These are phyloP conservation scores for Dryobates pubescens DNA, from an alignment of 2,797 vertebrate genomes.

Conservation along the genomic window DNA sequence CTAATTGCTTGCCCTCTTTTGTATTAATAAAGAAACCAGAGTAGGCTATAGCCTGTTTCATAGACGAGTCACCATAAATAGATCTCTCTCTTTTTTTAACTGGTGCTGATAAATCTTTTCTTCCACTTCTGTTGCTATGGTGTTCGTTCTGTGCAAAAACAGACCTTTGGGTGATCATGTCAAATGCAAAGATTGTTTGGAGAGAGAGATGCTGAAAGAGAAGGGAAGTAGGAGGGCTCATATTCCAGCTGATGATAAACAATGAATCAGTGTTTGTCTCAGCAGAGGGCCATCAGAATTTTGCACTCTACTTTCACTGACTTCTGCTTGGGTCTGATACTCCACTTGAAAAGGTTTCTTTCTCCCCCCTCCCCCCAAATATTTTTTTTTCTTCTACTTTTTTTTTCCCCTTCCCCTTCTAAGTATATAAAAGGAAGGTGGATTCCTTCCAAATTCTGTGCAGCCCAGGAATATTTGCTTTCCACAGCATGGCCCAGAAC, in stretches of 20 bases:
- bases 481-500: constrained; percentile 3
- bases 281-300: constrained; percentile 38
- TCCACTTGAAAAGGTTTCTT: constrained; percentile 48
- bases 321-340: constrained; percentile 23
- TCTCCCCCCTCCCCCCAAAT: not conserved
- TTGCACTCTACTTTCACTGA: constrained; percentile 12
- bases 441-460: constrained; percentile 66
- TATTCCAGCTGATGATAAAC: constrained; percentile 60
- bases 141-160: constrained; percentile 29
- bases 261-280: constrained; percentile 61
- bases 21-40: not conserved
- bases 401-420: not conserved
- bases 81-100: not conserved
- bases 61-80: not conserved
- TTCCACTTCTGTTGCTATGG: constrained; percentile 45
- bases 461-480: constrained; percentile 72
- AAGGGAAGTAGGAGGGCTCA: constrained; percentile 48
- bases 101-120: constrained; percentile 27
- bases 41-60: not conserved
- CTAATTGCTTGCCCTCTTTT: not conserved
- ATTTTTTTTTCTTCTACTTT: not conserved
- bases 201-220: constrained; percentile 44
- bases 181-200: constrained; percentile 17
- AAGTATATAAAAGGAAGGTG: constrained; percentile 68
- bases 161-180: constrained; percentile 40